Conservation (phyloP, 1,140 invertebrate genomes). For the Cydia pomonella region DNA sequence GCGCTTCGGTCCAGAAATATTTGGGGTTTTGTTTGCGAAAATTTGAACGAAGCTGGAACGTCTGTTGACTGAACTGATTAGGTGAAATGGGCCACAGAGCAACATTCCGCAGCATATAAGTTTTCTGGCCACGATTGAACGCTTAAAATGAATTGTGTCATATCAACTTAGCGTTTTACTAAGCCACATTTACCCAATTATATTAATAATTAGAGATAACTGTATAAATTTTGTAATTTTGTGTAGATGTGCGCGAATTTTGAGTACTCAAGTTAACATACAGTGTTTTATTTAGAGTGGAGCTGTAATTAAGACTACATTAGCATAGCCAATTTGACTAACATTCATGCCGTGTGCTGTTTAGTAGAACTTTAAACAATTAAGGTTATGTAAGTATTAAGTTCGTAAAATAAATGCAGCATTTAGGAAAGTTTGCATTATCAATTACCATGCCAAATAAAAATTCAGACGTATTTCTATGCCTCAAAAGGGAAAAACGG, state of each 20-base stretch:
- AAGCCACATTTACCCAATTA: background rate
- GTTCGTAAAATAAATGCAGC: too few relatives aligned
- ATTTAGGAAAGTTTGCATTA: too few relatives aligned
- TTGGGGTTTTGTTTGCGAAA: slow-evolving; percentile 8
- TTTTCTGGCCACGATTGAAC: background rate
- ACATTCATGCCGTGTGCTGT: background rate
- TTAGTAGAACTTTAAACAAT: background rate
- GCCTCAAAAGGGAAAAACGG: too few relatives aligned
- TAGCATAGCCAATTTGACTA: background rate
- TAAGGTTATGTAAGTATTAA: too few relatives aligned
- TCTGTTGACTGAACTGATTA: slow-evolving; percentile 21
- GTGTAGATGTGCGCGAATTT: background rate
- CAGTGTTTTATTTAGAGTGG: background rate
- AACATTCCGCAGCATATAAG: background rate
- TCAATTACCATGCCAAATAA: too few relatives aligned
- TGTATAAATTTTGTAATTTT: background rate
- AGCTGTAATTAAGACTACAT: background rate
- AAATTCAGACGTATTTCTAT: too few relatives aligned
- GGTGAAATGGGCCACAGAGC: background rate
- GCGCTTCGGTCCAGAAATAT: background rate
- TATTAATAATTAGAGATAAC: background rate
- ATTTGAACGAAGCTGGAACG: background rate
- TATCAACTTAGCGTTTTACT: background rate
- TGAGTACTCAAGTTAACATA: background rate
- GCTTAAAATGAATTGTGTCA: background rate